A percentile compares a stretch with the other conserved stretches of the same genome.
Evolutionary conservation across 2,888 invertebrate species (phyloP).

Genomic region (Campoplex nolae): DNA sequence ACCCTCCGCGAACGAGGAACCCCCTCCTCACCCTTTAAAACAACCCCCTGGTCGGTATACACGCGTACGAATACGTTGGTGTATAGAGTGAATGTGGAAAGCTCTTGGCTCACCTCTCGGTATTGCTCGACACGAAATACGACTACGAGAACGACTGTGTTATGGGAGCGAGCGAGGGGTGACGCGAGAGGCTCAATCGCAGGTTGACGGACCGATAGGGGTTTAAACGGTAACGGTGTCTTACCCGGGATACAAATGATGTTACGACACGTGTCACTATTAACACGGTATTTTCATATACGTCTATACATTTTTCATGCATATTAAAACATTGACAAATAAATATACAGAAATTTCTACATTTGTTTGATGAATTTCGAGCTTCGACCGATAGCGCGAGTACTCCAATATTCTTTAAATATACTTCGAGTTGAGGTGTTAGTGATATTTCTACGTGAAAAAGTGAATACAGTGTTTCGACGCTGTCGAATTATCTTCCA

Average conservation of each 20-base stretch:
- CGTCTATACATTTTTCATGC: neutral
- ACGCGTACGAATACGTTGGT: conserved; percentile 12
- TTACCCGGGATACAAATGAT: conserved; percentile 69
- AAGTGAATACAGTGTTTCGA: neutral
- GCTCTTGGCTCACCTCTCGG: conserved; percentile 54
- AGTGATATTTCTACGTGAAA: neutral
- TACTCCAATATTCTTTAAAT: neutral
- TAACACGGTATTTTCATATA: conserved; percentile 23
- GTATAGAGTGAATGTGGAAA: conserved; percentile 24
- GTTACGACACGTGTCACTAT: conserved; percentile 73
- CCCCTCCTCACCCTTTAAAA: conserved; percentile 20
- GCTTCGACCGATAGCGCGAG: neutral
- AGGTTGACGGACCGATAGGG: conserved; percentile 77
- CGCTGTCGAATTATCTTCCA: conserved; percentile 4
- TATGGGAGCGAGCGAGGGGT: conserved; percentile 54
- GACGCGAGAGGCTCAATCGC: conserved; percentile 73
- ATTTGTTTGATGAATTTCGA: neutral
- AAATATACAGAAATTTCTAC: neutral
- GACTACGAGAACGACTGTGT: conserved; percentile 45
- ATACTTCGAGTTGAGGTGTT: neutral
- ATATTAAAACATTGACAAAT: neutral
- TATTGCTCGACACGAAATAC: conserved; percentile 39
- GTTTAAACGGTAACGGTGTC: conserved; percentile 76
- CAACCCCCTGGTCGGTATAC: conserved; percentile 5
- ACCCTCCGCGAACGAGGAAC: conserved; percentile 63